Base-by-base conservation (phyloP, 92 coral and sea anemone genomes). In the Palythoa grandiflora region DNA sequence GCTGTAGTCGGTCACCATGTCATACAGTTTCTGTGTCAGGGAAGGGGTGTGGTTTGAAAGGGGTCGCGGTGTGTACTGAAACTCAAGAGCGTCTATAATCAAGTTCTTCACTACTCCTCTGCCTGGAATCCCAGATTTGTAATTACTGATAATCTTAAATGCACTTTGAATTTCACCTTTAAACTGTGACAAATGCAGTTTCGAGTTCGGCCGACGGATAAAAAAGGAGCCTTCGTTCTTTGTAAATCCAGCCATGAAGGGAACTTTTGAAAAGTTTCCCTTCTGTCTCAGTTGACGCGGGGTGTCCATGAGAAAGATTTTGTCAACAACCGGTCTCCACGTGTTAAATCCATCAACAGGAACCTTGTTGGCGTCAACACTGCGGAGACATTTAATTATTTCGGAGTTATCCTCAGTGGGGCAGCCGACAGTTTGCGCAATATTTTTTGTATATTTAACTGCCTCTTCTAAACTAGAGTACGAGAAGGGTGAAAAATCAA, bases 271-370 rank as follows among this genome's bases (percentile, higher is more conserved):
- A 38, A 91, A 91, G 0, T 72, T 47, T 38, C 89, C 84, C 14
- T 79, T 59, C 8, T 48, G 7, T 28, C 92, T 80, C 51, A 91
- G 59, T 52, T 61, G 70, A 20, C 54, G 87, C 6, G 94, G 92
- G 0, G 81, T 68, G 19, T 84, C 94, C 37, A 48, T 74, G 76
- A 91, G 94, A 73, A 91, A 91, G 57, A 63, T 60, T 5, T 71
- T 84, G 50, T 91, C 94, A 9, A 91, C 88, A 17, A 91, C 94
- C 13, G 94, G 94, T 10, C 83, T 81, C 91, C 91, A 91, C 44
- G 28, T 36, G 16, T 77, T 47, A 16, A 77, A 14, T 10, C 70
- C 87, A 79, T 70, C 73, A 77, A 47, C 59, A 36, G 81, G 83
- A 9, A 91, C 59, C 9, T 91, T 84, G 5, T 9, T 12, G 38